Conservation (phyloP, 2,888 invertebrate genomes). For the Amphipoea lucens region DNA sequence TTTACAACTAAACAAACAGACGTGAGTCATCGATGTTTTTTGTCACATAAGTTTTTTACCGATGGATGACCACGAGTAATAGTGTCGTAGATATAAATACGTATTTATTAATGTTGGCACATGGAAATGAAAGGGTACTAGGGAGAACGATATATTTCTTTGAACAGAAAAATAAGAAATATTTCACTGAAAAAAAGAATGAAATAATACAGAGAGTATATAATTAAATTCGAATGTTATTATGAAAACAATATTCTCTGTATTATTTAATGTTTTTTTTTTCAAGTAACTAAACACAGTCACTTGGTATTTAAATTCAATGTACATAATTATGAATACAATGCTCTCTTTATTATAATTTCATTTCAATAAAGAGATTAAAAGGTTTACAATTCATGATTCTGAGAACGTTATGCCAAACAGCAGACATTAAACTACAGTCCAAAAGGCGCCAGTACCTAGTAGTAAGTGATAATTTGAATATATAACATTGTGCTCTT, state of each 20-base stretch:
- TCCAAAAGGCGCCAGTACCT: neutral
- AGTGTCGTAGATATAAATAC: constrained; percentile 1
- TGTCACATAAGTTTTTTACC: constrained; percentile 23
- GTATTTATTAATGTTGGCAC: neutral
- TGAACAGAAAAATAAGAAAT: neutral
- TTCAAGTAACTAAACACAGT: neutral
- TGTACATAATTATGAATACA: neutral
- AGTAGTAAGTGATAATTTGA: constrained; percentile 25
- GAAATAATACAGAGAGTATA: neutral
- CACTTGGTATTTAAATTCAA: neutral
- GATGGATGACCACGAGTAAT: constrained; percentile 20
- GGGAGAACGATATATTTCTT: neutral
- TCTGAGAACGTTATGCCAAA: neutral
- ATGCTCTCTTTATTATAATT: neutral
- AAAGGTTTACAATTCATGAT: neutral
- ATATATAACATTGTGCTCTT: constrained; percentile 26
- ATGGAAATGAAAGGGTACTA: neutral
- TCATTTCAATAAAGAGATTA: neutral
- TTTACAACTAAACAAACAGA: constrained; percentile 59
- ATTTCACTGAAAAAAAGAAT: no score
- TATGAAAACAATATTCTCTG: neutral
- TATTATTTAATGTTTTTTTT: neutral
- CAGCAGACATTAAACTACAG: neutral
- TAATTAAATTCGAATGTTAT: neutral
- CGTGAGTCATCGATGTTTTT: constrained; percentile 47